These are phyloP conservation scores for Apamea monoglypha DNA, from an alignment of 2,888 invertebrate species.

Conservation along the genomic window DNA sequence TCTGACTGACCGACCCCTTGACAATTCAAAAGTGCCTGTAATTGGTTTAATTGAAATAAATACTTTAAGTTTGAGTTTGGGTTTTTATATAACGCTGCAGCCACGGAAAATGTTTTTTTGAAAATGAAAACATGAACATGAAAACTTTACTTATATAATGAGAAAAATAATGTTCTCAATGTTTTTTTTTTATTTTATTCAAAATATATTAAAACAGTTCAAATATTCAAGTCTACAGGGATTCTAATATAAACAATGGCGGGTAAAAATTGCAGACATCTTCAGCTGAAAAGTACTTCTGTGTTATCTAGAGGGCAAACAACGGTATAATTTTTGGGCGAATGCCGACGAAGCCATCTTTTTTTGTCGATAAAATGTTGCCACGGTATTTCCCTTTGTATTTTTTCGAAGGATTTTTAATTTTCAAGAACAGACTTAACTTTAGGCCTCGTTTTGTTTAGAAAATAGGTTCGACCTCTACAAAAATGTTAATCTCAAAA, in stretches of 20 bases:
- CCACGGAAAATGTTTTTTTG: not conserved
- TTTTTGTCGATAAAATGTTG: slow-evolving; percentile 16
- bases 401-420: slow-evolving; percentile 12
- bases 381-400: slow-evolving; percentile 4
- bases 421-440: not conserved
- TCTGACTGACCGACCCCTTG: too few relatives aligned
- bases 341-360: slow-evolving; percentile 1
- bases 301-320: slow-evolving; percentile 43
- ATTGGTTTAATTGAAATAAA: too few relatives aligned
- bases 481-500: slow-evolving; percentile 29
- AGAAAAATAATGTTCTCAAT: slow-evolving; percentile 2
- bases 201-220: slow-evolving; percentile 27
- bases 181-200: not conserved
- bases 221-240: slow-evolving; percentile 42
- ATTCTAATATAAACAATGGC: slow-evolving; percentile 37
- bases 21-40: too few relatives aligned
- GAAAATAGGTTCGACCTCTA: not conserved
- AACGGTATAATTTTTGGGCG: slow-evolving; percentile 20
- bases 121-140: too few relatives aligned
- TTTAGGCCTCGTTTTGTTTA: not conserved
- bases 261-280: slow-evolving; percentile 31
- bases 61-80: too few relatives aligned
- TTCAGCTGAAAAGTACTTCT: slow-evolving; percentile 32
- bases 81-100: slow-evolving; percentile 1
- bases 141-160: slow-evolving; percentile 10